Evolutionary conservation across 2,113 vertebrate species (phyloP), one percentile per base, ranked within the genome.

Genomic region (Chloebia gouldiae): DNA sequence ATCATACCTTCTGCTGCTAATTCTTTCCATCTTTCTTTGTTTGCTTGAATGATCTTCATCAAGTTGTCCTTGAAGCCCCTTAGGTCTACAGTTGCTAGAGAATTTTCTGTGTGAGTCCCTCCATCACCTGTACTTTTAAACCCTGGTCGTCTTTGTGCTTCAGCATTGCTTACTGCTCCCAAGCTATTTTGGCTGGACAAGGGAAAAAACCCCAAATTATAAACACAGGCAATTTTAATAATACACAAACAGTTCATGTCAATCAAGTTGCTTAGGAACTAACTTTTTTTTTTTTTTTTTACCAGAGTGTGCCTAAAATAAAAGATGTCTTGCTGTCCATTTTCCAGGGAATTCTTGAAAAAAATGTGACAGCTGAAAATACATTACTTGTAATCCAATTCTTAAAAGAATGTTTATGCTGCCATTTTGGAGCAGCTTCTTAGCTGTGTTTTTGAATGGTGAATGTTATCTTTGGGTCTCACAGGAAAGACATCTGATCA

Each of bases 1-100:
- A 60, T 60, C 96, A 50, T 98, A 98, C 99, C 99, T 96, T 99
- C 98, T 59, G 98, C 97, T 72, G 99, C 99, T 87, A 99, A 95
- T 96, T 99, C 99, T 95, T 99, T 99, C 99, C 99, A 99, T 85
- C 98, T 97, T 88, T 99, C 99, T 94, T 99, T 99, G 98, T 99
- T 99, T 96, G 98, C 97, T 96, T 98, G 95, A 84, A 99, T 99
- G 95, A 99, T 98, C 39, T 98, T 98, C 61, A 98, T 98, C 78
- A 99, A 98, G 93, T 98, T 98, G 86, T 96, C 97, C 79, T 98
- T 99, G 97, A 99, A 98, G 53, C 96, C 98, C 18, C 98, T 97
- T 90, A 99, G 97, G 92, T 99, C 97, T 65, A 99, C 99, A 28
- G 98, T 97, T 10, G 98, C 96, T 78, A 99, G 96, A 30, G 99